Base-by-base conservation (phyloP, 2,113 vertebrate species). In the Butastur rufipennis region DNA sequence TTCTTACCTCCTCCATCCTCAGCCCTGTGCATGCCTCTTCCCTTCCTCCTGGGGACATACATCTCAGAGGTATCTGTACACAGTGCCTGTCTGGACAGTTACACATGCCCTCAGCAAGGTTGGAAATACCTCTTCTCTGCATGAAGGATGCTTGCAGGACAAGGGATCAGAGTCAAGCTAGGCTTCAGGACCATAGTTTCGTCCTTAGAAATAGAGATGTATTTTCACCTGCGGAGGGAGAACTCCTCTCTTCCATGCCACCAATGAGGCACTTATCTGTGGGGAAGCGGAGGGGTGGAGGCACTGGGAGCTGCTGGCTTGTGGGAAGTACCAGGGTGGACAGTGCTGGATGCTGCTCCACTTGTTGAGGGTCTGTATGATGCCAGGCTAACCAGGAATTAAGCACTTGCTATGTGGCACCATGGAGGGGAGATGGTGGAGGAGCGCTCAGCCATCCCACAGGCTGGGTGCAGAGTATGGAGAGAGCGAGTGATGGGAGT, bases 41-140 rank as follows among this genome's bases (percentile, higher is more conserved):
- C 26, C 13, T 74, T 85, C 68, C 47, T 82, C 34, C 56, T 13
- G 21, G 29, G 26, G 32, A 48, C 27, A 11, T 31, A 18, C 26
- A 27, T 70, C 68, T 58, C n/a, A 1, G 58, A 53, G 68, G 12
- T 10, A 31, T 19, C 26, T 5, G 9, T 23, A 26, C 26, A 23
- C 26, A 56, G 43, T 0, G 0, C 68, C 0, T 0, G 3, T 40
- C 47, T 34, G 67, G 53, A 48, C 29, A 20, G 50, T 6, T 83
- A 19, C 6, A 6, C 15, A 1, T 1, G 9, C 16, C 45, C 82
- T 83, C 67, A 65, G 86, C 34, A 13, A 36, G 62, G 43, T 52
- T 55, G 65, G 56, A 27, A 25, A 67, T n/a, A 15, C 23, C 48
- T 92, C 17, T 79, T 58, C 59, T 45, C 17, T 12, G 11, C 25